These are phyloP conservation scores for Dynastes hyllus DNA, from an alignment of 2,888 invertebrate genomes.

Conservation along the genomic window DNA sequence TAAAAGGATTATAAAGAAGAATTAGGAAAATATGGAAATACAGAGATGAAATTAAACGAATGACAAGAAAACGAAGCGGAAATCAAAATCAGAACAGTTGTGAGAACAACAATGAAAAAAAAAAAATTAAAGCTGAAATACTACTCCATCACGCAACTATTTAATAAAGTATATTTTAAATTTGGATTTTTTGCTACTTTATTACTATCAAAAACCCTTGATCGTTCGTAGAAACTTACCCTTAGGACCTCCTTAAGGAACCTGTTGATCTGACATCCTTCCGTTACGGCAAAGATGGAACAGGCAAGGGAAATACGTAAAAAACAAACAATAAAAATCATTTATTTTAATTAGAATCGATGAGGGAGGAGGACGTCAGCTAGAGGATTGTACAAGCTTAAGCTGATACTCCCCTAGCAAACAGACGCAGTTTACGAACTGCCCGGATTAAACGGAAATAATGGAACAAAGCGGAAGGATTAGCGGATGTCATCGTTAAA, in stretches of 20 bases:
- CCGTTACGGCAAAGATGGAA: not conserved
- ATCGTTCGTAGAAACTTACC: not conserved
- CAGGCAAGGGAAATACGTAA: not conserved
- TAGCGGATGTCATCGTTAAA: slow-evolving; percentile 45
- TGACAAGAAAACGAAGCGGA: too few species aligned
- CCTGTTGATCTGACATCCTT: slow-evolving; percentile 24
- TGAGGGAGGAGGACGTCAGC: slow-evolving; percentile 6
- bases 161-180: too few species aligned
- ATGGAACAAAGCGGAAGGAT: slow-evolving; percentile 43
- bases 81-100: too few species aligned
- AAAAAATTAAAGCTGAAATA: too few species aligned
- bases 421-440: slow-evolving; percentile 23
- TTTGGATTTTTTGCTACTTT: too few species aligned
- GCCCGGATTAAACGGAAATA: slow-evolving; percentile 42
- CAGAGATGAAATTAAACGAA: too few species aligned
- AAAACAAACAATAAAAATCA: slow-evolving; percentile 40
- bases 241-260: not conserved
- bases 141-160: too few species aligned
- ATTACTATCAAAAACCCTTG: too few species aligned
- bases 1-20: too few species aligned
- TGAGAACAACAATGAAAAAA: too few species aligned
- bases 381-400: not conserved
- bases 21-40: too few species aligned
- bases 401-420: not conserved
- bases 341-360: slow-evolving; percentile 43